Evolutionary conservation across 92 coral and sea anemone species (phyloP).

Genomic region (Plumapathes pennacea): DNA sequence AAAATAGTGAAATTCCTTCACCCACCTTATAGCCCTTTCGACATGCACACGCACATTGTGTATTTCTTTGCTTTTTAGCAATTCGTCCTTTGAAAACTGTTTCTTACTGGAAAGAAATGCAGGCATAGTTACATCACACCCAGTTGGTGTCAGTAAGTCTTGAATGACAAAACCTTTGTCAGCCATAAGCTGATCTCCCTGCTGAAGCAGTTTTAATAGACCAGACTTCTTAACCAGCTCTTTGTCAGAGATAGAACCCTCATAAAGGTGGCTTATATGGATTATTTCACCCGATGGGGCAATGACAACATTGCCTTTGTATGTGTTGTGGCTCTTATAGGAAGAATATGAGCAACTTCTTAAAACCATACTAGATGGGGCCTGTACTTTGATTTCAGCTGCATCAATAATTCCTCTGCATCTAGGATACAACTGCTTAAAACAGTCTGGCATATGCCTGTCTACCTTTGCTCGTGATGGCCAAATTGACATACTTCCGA

Average conservation of each 20-base stretch:
- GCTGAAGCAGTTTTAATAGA: slow-evolving; percentile 38
- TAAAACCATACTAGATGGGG: slow-evolving; percentile 52
- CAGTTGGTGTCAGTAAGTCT: slow-evolving; percentile 35
- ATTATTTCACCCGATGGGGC: slow-evolving; percentile 55
- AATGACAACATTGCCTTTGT: slow-evolving; percentile 56
- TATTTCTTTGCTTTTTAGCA: slow-evolving; percentile 36
- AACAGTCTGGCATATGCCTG: slow-evolving; percentile 34
- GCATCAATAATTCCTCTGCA: slow-evolving; percentile 63
- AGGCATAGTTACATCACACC: slow-evolving; percentile 42
- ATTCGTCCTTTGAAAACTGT: slow-evolving; percentile 51
- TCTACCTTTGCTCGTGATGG: slow-evolving; percentile 39
- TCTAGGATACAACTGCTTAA: slow-evolving; percentile 30
- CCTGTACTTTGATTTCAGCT: slow-evolving; percentile 48
- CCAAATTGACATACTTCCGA: slow-evolving; percentile 43
- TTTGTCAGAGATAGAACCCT: slow-evolving; percentile 60
- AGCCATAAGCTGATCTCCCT: slow-evolving; percentile 56
- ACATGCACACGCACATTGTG: slow-evolving; percentile 55
- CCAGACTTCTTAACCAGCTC: slow-evolving; percentile 55
- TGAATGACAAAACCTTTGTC: slow-evolving; percentile 46
- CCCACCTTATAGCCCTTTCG: slow-evolving; percentile 44
- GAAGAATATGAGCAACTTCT: slow-evolving; percentile 30
- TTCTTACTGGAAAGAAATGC: slow-evolving; percentile 34
- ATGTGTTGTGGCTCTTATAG: slow-evolving; percentile 50
- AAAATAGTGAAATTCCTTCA: slow-evolving; percentile 58
- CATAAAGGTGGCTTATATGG: slow-evolving; percentile 42